phyloP scores from a whole-genome alignment of 1,140 invertebrate species.

The Eubasilissa regina region DNA sequence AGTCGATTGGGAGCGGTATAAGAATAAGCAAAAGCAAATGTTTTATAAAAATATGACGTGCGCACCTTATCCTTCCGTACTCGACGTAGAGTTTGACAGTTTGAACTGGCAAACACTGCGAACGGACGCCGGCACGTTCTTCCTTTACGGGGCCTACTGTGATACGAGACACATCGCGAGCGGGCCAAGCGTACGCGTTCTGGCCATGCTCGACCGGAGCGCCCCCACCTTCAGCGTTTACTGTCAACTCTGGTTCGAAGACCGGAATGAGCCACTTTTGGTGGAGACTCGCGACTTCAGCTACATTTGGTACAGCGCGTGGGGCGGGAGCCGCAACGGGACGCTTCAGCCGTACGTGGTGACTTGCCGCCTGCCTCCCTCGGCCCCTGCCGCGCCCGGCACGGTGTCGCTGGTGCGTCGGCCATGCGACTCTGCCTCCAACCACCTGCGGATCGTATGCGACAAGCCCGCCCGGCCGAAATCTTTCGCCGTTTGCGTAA shows the following conservation, averaged over 20 bases:
- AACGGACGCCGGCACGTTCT: conserved; percentile 87
- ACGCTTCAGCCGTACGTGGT: conserved; percentile 93
- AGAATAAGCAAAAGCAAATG: conserved; percentile 77
- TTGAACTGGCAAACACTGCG: conserved; percentile 90
- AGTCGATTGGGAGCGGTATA: conserved; percentile 84
- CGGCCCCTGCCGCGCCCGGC: conserved; percentile 80
- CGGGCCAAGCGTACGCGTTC: conserved; percentile 85
- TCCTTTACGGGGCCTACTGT: conserved; percentile 91
- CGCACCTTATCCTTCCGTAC: conserved; percentile 86
- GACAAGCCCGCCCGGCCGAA: conserved; percentile 81
- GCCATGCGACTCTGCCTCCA: conserved; percentile 87
- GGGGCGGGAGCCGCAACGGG: conserved; percentile 93
- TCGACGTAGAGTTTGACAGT: conserved; percentile 92
- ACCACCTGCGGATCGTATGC: conserved; percentile 88
- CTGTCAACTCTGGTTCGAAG: conserved; percentile 93
- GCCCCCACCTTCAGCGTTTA: conserved; percentile 85
- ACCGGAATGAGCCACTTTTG: conserved; percentile 83
- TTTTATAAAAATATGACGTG: conserved; percentile 83
- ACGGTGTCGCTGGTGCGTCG: conserved; percentile 90
- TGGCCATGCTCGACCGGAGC: conserved; percentile 92
- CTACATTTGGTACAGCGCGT: conserved; percentile 94
- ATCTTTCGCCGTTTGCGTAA: conserved; percentile 95
- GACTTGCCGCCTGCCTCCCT: conserved; percentile 87
- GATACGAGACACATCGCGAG: conserved; percentile 81
- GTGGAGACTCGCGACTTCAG: conserved; percentile 89